Conservation (phyloP, 2,797 vertebrate genomes). For the Eulemur albifrons region DNA sequence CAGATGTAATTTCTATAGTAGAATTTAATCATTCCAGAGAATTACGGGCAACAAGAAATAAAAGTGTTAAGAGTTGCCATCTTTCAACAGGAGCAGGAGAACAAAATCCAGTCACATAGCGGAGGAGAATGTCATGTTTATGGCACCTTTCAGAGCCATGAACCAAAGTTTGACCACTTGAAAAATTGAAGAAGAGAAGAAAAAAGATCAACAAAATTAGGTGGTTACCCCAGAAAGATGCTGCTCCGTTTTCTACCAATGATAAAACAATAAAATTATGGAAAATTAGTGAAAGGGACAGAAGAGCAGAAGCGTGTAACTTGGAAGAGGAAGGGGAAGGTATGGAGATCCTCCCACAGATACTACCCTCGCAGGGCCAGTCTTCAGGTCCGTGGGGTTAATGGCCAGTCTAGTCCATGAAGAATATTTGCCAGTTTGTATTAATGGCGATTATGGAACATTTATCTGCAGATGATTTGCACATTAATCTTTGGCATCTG, state of each 20-base stretch:
- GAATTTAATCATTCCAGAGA: constrained; percentile 99
- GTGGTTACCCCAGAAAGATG: constrained; percentile 97
- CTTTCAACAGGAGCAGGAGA: constrained; percentile 98
- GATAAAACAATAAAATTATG: constrained; percentile 97
- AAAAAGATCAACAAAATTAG: constrained; percentile 99
- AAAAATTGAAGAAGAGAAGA: constrained; percentile 98
- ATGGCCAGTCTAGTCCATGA: constrained; percentile 96
- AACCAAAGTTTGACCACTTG: constrained; percentile 98
- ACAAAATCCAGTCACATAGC: constrained; percentile 94
- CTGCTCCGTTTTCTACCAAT: constrained; percentile 96
- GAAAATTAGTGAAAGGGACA: constrained; percentile 98
- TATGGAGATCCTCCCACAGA: constrained; percentile 93
- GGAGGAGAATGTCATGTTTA: constrained; percentile 97
- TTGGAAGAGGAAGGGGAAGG: constrained; percentile 94
- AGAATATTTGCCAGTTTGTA: constrained; percentile 98
- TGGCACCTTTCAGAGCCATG: constrained; percentile 98
- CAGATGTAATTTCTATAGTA: constrained; percentile 98
- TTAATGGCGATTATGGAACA: constrained; percentile 98
- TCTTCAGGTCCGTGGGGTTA: constrained; percentile 96
- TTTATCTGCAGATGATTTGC: constrained; percentile 95
- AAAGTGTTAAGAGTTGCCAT: constrained; percentile 96
- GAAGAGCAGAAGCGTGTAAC: constrained; percentile 95
- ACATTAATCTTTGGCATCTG: constrained; percentile 96
- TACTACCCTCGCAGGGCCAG: constrained; percentile 94
- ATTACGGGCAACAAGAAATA: constrained; percentile 96